A percentile compares a stretch with the other conserved stretches of the same genome.
phyloP scores from a whole-genome alignment of 2,888 invertebrate genomes.

The Terebella lapidaria region DNA sequence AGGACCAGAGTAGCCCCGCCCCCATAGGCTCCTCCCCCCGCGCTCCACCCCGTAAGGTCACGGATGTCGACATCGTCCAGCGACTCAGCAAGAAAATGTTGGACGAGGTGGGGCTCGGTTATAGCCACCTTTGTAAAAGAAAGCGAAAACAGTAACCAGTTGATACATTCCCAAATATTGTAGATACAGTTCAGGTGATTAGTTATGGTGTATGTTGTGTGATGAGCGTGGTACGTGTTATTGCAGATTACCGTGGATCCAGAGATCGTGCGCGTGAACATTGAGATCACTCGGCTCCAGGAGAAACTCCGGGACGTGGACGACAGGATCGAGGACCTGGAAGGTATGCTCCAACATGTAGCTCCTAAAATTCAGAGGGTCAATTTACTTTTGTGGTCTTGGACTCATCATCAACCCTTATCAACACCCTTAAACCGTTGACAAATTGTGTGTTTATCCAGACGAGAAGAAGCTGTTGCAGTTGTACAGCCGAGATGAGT shows the following conservation, averaged over 20 bases:
- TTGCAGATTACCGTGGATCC: slow-evolving; percentile 31
- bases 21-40: not conserved
- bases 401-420: too few relatives aligned
- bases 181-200: not conserved
- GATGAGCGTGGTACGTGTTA: not conserved
- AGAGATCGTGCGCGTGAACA: slow-evolving; percentile 28
- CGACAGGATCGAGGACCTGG: slow-evolving; percentile 37
- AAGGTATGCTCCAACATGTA: too few relatives aligned
- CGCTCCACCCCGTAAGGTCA: not conserved
- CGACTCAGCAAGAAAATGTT: not conserved
- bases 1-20: not conserved
- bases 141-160: not conserved
- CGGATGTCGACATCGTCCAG: not conserved
- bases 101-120: not conserved
- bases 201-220: not conserved
- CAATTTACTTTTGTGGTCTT: not conserved
- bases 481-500: slow-evolving; percentile 39
- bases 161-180: not conserved
- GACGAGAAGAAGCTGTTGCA: slow-evolving; percentile 41
- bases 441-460: too few relatives aligned
- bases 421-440: too few relatives aligned
- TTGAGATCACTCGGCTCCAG: slow-evolving; percentile 35
- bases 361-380: not conserved
- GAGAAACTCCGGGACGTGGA: slow-evolving; percentile 38
- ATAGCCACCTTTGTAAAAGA: too few relatives aligned